phyloP scores from a whole-genome alignment of 2,797 vertebrate genomes.

The Sarcophilus harrisii region DNA sequence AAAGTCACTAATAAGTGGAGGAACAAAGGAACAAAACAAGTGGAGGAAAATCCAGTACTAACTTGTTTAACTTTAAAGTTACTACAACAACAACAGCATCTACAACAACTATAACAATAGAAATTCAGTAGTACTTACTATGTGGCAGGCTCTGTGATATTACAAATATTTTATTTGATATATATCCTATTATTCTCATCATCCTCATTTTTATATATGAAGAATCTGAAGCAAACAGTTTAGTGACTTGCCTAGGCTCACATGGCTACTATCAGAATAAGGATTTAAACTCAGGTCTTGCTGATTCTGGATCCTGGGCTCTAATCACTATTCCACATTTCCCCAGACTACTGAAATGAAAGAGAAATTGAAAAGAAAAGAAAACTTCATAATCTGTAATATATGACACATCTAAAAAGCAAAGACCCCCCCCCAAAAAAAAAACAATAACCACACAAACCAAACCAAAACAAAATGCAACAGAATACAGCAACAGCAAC shows the following conservation, averaged over 20 bases:
- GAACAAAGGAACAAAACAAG: too few relatives aligned
- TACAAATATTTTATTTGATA: background rate
- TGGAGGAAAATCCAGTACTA: background rate
- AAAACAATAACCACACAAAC: too few relatives aligned
- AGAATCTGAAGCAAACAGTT: background rate
- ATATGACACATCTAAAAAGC: background rate
- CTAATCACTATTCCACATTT: background rate
- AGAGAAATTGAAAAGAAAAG: background rate
- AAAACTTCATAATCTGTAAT: background rate
- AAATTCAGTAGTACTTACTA: background rate
- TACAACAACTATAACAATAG: background rate
- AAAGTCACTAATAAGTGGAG: background rate
- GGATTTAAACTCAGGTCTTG: background rate
- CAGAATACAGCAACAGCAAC: too few relatives aligned
- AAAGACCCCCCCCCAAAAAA: background rate
- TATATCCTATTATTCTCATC: background rate
- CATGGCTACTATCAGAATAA: background rate
- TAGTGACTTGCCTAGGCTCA: background rate
- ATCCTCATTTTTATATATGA: background rate
- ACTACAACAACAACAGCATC: too few relatives aligned
- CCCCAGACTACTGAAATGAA: background rate
- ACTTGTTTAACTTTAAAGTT: background rate
- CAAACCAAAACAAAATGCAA: too few relatives aligned
- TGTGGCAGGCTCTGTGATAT: too few relatives aligned
- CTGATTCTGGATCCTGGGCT: too few relatives aligned